phyloP scores from a whole-genome alignment of 2,888 invertebrate genomes.

The Acanthoscelides obtectus region DNA sequence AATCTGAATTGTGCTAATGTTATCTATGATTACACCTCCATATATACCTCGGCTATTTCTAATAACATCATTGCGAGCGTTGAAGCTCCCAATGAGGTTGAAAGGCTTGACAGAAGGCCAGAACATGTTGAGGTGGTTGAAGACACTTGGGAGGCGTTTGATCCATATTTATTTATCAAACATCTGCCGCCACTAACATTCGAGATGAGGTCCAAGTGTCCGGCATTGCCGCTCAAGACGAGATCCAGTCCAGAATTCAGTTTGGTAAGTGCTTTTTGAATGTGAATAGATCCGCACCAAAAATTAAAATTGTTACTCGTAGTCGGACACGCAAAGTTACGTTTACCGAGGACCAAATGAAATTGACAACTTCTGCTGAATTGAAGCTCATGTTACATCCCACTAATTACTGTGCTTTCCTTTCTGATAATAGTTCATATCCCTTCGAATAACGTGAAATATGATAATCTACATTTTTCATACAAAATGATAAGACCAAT shows the following conservation, averaged over 20 bases:
- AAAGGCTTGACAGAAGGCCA: constrained; percentile 41
- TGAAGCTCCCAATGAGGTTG: constrained; percentile 30
- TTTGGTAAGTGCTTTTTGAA: constrained; percentile 66
- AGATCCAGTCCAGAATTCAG: constrained; percentile 91
- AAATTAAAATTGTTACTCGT: no score
- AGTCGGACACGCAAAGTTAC: no score
- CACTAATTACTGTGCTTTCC: no score
- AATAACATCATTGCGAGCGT: constrained; percentile 39
- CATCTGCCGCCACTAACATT: constrained; percentile 79
- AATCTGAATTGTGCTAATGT: constrained; percentile 33
- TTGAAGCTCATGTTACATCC: no score
- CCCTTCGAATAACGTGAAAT: no score
- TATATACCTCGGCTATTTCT: constrained; percentile 32
- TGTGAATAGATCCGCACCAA: no score
- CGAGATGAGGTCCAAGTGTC: constrained; percentile 68
- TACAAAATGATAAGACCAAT: no score
- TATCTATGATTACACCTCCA: constrained; percentile 40
- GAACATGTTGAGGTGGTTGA: constrained; percentile 46
- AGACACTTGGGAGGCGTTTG: constrained; percentile 75
- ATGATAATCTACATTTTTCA: no score
- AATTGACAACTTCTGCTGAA: no score
- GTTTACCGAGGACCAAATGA: no score
- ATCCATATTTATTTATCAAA: constrained; percentile 88
- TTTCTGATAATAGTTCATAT: no score
- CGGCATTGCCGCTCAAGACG: constrained; percentile 87